Evolutionary conservation across 2,113 vertebrate species (phyloP).

Genomic region (Oriolus oriolus): DNA sequence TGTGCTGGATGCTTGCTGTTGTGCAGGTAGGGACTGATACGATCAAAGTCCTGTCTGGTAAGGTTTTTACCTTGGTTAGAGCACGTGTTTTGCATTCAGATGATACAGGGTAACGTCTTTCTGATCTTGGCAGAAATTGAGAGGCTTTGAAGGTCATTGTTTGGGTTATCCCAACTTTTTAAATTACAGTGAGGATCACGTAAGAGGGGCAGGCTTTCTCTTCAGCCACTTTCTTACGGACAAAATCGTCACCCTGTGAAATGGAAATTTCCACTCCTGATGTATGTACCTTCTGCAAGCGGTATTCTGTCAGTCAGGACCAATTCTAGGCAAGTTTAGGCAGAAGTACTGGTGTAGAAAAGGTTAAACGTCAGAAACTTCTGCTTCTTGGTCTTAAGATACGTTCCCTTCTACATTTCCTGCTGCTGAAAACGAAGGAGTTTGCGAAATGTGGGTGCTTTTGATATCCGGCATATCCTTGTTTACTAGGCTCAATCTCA

Average conservation of each 20-base stretch:
- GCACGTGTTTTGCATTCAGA: background rate
- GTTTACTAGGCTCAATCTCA: background rate
- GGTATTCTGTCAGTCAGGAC: background rate
- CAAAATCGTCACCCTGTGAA: background rate
- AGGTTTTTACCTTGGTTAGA: background rate
- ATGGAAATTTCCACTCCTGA: background rate
- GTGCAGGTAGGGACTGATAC: background rate
- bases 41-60: background rate
- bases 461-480: background rate
- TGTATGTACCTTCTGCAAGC: fast-evolving
- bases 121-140: background rate
- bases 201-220: background rate
- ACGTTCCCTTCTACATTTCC: background rate
- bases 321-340: background rate
- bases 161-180: background rate
- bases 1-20: background rate
- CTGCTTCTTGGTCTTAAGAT: background rate
- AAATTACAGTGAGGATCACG: background rate
- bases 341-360: background rate
- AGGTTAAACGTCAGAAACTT: background rate
- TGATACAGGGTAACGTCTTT: background rate
- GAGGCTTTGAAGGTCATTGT: background rate
- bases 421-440: background rate
- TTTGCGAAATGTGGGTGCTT: fast-evolving
- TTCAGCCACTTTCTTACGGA: background rate